Evolutionary conservation across 2,888 invertebrate species (phyloP).

Genomic region (Aleiodes leptofemur): DNA sequence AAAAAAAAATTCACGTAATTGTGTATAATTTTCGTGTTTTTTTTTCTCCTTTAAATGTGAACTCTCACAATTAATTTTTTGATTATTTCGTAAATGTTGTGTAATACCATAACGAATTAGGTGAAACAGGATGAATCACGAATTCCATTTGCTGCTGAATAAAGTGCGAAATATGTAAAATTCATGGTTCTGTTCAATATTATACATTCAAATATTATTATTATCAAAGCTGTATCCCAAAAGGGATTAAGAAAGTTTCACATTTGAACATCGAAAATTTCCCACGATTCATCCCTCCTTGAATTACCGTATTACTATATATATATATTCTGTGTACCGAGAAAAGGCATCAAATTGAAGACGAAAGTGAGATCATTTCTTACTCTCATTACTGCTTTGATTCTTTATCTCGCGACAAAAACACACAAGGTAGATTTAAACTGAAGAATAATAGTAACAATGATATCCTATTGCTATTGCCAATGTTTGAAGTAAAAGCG

Average conservation of each 20-base stretch:
- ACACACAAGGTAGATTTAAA: conserved; percentile 11
- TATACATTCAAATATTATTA: not conserved
- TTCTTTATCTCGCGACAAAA: conserved; percentile 6
- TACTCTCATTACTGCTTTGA: conserved; percentile 43
- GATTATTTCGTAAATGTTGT: not conserved
- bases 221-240: not conserved
- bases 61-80: conserved; percentile 12
- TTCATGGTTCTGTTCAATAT: not conserved
- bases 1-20: not conserved
- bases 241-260: conserved; percentile 25
- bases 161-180: not conserved
- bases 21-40: conserved; percentile 4
- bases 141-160: not conserved
- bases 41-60: not conserved
- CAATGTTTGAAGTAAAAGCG: conserved; percentile 28
- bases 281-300: conserved; percentile 39
- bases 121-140: conserved; percentile 28
- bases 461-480: conserved; percentile 31
- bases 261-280: conserved; percentile 5
- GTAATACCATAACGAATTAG: conserved; percentile 16
- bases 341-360: conserved; percentile 27
- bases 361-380: conserved; percentile 48
- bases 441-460: conserved; percentile 6
- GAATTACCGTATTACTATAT: not conserved
- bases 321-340: too few relatives aligned